Evolutionary conservation across 92 coral and sea anemone genomes (phyloP).

Genomic region (Phenganax marumi): DNA sequence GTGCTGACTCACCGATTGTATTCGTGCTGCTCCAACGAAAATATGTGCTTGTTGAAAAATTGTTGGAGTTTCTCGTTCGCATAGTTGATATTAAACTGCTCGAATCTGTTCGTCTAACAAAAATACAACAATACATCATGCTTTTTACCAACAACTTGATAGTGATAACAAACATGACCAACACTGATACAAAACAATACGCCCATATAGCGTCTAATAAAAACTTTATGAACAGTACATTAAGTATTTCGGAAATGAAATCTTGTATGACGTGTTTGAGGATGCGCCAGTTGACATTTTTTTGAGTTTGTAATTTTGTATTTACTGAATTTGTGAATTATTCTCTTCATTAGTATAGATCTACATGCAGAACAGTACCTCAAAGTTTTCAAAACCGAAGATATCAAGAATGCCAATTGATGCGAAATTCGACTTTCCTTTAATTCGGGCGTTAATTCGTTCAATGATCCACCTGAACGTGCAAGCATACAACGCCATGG

Average conservation of each 20-base stretch:
- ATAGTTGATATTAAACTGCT: conserved; percentile 95
- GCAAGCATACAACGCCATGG: conserved; percentile 95
- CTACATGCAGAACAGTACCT: conserved; percentile 55
- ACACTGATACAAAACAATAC: neutral
- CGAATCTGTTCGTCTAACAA: conserved; percentile 85
- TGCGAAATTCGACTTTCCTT: conserved; percentile 62
- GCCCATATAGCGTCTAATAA: too few species aligned
- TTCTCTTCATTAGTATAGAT: neutral
- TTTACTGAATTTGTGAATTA: neutral
- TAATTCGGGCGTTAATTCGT: conserved; percentile 82
- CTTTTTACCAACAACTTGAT: neutral
- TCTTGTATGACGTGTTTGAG: too few species aligned
- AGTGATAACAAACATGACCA: neutral
- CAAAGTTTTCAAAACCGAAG: conserved; percentile 98
- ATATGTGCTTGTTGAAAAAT: conserved; percentile 95
- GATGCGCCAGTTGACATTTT: too few species aligned
- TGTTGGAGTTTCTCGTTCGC: conserved; percentile 99
- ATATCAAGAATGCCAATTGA: conserved; percentile 94
- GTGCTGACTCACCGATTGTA: conserved; percentile 73
- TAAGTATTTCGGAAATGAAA: too few species aligned
- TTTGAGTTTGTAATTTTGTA: too few species aligned
- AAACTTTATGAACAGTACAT: too few species aligned
- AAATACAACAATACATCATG: neutral
- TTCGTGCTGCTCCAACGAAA: conserved; percentile 95
- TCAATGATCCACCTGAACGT: conserved; percentile 90